Conservation (phyloP, 2,113 vertebrate genomes). For the Leucopsar rothschildi region DNA sequence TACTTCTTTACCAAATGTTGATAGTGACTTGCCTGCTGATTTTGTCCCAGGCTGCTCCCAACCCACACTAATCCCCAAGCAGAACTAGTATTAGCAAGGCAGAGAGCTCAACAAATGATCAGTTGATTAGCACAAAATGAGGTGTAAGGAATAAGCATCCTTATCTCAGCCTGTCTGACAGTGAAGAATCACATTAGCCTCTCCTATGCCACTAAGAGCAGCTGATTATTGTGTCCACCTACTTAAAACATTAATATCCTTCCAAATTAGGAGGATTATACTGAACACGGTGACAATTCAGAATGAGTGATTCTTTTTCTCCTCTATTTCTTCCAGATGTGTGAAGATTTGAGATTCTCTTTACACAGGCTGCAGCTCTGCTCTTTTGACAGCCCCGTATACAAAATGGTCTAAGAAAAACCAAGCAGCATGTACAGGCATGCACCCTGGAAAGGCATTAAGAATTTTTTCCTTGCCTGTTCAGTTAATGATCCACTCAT, state of each 20-base stretch:
- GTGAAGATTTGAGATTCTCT: not conserved
- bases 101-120: not conserved
- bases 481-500: constrained; percentile 65
- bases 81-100: not conserved
- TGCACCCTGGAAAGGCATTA: not conserved
- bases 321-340: not conserved
- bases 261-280: not conserved
- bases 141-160: not conserved
- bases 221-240: not conserved
- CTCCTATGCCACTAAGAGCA: not conserved
- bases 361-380: not conserved
- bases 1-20: not conserved
- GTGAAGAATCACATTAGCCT: constrained; percentile 3
- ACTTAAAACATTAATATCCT: not conserved
- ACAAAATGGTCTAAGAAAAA: not conserved
- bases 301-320: not conserved
- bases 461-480: constrained; percentile 38
- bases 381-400: not conserved
- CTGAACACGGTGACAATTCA: not conserved
- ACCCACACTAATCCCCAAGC: not conserved
- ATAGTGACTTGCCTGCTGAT: not conserved
- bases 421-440: not conserved
- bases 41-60: not conserved
- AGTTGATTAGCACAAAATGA: not conserved
- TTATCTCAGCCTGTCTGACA: not conserved